Evolutionary conservation across 2,888 invertebrate species (phyloP).

Genomic region (Cinara cedri): DNA sequence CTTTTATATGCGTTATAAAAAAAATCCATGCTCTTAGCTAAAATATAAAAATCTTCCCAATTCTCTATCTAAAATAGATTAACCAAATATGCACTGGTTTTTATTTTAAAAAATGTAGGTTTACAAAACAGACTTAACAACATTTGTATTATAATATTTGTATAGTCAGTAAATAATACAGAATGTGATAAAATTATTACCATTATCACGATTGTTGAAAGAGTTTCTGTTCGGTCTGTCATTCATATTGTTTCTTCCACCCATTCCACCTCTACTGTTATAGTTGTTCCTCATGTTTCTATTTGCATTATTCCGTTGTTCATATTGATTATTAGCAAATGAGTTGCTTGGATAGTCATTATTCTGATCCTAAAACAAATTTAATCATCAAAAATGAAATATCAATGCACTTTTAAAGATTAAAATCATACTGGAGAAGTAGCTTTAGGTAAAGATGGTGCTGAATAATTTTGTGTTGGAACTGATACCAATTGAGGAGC

Average conservation of each 20-base stretch:
- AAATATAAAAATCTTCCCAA: too few relatives aligned
- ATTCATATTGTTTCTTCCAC: constrained; percentile 50
- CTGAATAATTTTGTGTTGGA: constrained; percentile 34
- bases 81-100: too few relatives aligned
- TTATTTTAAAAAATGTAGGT: too few relatives aligned
- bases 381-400: background rate
- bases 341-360: constrained; percentile 45
- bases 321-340: constrained; percentile 49
- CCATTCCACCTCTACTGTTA: constrained; percentile 41
- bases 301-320: constrained; percentile 46
- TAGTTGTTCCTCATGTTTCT: constrained; percentile 41
- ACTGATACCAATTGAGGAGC: constrained; percentile 12
- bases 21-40: too few relatives aligned
- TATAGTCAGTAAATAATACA: too few relatives aligned
- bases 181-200: background rate
- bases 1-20: too few relatives aligned
- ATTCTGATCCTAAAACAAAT: constrained; percentile 30
- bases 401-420: background rate
- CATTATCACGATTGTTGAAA: constrained; percentile 53
- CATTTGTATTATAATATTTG: too few relatives aligned
- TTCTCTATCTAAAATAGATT: too few relatives aligned
- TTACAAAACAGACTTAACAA: too few relatives aligned
- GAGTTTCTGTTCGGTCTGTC: constrained; percentile 41
- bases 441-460: constrained; percentile 44
- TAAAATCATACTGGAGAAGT: constrained; percentile 38